A percentile compares a stretch with the other conserved stretches of the same genome.
phyloP scores from a whole-genome alignment of 2,113 vertebrate genomes.

The Callospermophilus lateralis region DNA sequence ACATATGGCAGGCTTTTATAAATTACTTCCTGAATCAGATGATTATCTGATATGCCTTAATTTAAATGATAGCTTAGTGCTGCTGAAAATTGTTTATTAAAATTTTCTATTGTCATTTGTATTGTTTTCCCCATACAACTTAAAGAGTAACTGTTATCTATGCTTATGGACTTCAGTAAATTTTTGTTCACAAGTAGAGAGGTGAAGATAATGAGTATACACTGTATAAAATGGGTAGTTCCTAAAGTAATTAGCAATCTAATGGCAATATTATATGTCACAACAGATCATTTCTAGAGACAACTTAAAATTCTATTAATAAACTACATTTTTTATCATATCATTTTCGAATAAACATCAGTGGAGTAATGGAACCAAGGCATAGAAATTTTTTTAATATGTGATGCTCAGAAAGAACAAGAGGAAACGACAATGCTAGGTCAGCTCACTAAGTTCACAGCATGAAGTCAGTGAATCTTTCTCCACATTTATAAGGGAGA shows the following conservation, averaged over 20 bases:
- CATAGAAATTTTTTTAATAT: not conserved
- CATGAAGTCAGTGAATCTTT: not conserved
- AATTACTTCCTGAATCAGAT: not conserved
- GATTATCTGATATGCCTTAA: not conserved
- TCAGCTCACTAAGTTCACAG: not conserved
- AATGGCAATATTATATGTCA: not conserved
- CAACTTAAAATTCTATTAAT: not conserved
- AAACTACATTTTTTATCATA: not conserved
- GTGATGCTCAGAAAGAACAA: not conserved
- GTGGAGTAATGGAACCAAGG: not conserved
- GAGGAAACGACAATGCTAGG: not conserved
- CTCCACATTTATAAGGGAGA: not conserved
- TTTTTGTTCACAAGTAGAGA: constrained; percentile 6
- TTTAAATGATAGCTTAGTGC: not conserved
- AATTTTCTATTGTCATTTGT: not conserved
- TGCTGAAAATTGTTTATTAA: not conserved
- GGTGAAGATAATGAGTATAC: not conserved
- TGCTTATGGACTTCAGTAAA: not conserved
- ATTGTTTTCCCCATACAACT: not conserved
- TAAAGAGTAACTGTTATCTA: not conserved
- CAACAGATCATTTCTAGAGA: not conserved
- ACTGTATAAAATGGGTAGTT: not conserved
- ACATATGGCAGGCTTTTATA: not conserved
- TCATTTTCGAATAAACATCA: not conserved
- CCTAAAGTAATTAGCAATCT: not conserved